Evolutionary conservation across 2,113 vertebrate species (phyloP).

Genomic region (Malurus alboscapulatus): DNA sequence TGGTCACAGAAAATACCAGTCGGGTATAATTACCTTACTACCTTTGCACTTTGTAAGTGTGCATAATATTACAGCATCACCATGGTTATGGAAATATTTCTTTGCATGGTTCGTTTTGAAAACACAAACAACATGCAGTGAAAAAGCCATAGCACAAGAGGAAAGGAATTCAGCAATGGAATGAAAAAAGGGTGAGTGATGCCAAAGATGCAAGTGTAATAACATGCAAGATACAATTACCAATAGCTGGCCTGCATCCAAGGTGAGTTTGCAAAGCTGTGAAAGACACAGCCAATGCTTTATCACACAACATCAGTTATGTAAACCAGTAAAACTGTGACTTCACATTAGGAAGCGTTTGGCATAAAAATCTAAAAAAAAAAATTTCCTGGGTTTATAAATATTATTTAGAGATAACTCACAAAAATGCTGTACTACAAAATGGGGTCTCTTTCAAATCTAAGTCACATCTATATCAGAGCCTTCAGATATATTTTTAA

Average conservation of each 20-base stretch:
- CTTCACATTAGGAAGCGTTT: background rate
- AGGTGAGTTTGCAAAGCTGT: background rate
- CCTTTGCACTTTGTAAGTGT: background rate
- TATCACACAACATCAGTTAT: background rate
- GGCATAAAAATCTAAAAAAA: background rate
- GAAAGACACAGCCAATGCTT: background rate
- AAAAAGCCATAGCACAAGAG: background rate
- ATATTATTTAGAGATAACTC: background rate
- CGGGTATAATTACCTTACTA: slow-evolving; percentile 1
- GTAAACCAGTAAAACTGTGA: background rate
- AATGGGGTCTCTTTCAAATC: background rate
- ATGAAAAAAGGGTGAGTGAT: background rate
- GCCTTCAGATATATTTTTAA: background rate
- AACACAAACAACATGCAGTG: background rate
- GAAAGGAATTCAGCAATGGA: slow-evolving; percentile 2
- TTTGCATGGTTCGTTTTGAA: slow-evolving; percentile 1
- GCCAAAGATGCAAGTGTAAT: background rate
- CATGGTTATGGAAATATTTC: slow-evolving; percentile 18
- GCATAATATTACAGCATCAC: background rate
- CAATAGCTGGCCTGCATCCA: background rate
- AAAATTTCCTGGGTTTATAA: background rate
- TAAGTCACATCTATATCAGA: background rate
- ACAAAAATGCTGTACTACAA: background rate
- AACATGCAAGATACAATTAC: background rate
- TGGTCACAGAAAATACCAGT: slow-evolving; percentile 6